Conservation (phyloP, 2,888 invertebrate genomes). For the Athrips mouffetella region DNA sequence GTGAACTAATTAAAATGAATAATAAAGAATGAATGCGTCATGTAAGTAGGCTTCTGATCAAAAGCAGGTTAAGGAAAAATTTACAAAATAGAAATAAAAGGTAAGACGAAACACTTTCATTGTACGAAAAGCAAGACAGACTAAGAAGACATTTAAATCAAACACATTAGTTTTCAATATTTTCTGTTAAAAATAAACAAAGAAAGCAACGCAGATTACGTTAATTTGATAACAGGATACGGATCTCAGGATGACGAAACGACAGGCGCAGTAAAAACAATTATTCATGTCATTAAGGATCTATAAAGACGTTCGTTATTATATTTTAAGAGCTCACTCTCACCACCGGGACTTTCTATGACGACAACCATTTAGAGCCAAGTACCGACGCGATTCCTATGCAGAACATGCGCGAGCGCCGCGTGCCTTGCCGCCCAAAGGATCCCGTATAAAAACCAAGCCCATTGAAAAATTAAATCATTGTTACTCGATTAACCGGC, state of each 20-base stretch:
- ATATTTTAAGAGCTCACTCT: constrained; percentile 48
- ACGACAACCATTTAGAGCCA: constrained; percentile 70
- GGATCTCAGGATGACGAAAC: background rate
- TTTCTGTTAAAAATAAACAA: no score
- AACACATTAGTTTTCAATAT: no score
- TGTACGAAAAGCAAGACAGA: no score
- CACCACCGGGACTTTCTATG: constrained; percentile 73
- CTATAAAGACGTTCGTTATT: constrained; percentile 5
- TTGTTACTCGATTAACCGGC: constrained; percentile 74
- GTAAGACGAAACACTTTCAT: no score
- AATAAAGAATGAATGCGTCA: no score
- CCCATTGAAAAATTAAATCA: constrained; percentile 80
- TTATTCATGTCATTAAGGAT: constrained; percentile 1
- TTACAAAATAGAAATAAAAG: no score
- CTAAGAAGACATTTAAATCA: no score
- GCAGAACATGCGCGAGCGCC: constrained; percentile 50
- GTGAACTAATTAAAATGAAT: no score
- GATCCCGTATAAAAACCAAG: constrained; percentile 82
- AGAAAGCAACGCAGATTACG: background rate
- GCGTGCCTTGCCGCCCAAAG: constrained; percentile 76
- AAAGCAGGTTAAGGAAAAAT: no score
- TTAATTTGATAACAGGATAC: background rate
- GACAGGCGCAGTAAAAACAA: background rate
- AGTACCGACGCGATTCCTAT: constrained; percentile 61
- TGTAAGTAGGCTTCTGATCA: no score